Percentiles rank a stretch among this genome's conserved stretches.
Evolutionary conservation across 2,797 vertebrate species (phyloP).

Genomic region (Spinus pinus): DNA sequence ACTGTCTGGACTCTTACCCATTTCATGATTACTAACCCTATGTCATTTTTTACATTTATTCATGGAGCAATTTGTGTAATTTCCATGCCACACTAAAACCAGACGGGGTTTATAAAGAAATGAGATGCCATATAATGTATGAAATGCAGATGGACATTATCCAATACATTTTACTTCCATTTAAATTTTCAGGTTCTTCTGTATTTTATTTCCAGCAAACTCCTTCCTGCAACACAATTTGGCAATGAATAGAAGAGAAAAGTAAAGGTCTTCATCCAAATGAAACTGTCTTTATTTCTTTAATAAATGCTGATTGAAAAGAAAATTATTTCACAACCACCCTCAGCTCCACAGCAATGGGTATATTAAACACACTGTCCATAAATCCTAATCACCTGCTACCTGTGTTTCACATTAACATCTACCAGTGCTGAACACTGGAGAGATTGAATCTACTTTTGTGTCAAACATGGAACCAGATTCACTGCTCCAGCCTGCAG

Average conservation of each 20-base stretch:
- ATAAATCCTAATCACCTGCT: neutral
- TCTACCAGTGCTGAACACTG: neutral
- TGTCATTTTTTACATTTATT: neutral
- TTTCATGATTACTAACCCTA: neutral
- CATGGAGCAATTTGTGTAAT: neutral
- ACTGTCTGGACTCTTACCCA: neutral
- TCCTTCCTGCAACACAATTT: neutral
- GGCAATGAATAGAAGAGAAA: neutral
- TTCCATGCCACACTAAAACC: neutral
- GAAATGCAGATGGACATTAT: neutral
- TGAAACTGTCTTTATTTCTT: neutral
- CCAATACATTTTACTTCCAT: neutral
- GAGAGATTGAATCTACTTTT: neutral
- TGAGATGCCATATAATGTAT: neutral
- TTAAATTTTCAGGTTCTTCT: neutral
- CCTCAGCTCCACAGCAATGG: neutral
- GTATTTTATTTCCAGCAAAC: neutral
- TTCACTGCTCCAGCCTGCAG: neutral
- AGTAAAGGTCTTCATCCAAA: neutral
- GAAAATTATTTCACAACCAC: neutral
- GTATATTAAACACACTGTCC: neutral
- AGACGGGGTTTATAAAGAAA: neutral
- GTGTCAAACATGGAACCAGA: neutral
- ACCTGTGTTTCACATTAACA: neutral
- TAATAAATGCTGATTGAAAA: neutral